A percentile compares a stretch with the other conserved stretches of the same genome.
phyloP scores from a whole-genome alignment of 1,140 invertebrate species.

The Zaprionus taronus region DNA sequence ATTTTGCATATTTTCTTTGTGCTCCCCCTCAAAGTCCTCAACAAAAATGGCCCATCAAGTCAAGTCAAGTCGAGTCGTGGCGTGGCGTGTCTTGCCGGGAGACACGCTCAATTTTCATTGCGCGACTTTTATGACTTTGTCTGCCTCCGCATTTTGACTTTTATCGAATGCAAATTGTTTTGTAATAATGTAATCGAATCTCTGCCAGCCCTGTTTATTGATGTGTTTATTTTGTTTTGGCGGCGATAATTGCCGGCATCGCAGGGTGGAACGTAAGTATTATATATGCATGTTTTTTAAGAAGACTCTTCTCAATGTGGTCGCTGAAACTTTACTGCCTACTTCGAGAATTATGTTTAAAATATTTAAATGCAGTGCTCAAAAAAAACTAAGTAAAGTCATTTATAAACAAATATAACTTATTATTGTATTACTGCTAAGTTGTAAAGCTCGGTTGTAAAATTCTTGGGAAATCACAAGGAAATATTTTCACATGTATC shows the following conservation, averaged over 20 bases:
- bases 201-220: slow-evolving; percentile 76
- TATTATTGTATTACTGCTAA: not conserved
- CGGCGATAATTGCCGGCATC: slow-evolving; percentile 50
- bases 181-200: slow-evolving; percentile 81
- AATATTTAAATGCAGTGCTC: not conserved
- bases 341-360: not conserved
- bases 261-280: too few relatives aligned
- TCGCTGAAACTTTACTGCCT: not conserved
- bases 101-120: slow-evolving; percentile 70
- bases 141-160: slow-evolving; percentile 69
- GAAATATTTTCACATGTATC: not conserved
- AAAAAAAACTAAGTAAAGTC: not conserved
- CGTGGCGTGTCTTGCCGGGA: not conserved
- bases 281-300: too few relatives aligned
- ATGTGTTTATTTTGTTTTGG: slow-evolving; percentile 73
- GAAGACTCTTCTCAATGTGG: not conserved
- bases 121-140: slow-evolving; percentile 78
- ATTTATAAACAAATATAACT: not conserved
- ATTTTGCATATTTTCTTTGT: slow-evolving; percentile 77
- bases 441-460: not conserved
- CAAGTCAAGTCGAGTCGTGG: slow-evolving; percentile 8
- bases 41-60: slow-evolving; percentile 61
- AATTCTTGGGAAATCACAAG: not conserved
- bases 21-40: slow-evolving; percentile 51
- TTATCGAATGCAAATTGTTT: slow-evolving; percentile 82